These are phyloP conservation scores for Philopotamus ludificatus DNA, from an alignment of 1,140 invertebrate species.

Conservation along the genomic window DNA sequence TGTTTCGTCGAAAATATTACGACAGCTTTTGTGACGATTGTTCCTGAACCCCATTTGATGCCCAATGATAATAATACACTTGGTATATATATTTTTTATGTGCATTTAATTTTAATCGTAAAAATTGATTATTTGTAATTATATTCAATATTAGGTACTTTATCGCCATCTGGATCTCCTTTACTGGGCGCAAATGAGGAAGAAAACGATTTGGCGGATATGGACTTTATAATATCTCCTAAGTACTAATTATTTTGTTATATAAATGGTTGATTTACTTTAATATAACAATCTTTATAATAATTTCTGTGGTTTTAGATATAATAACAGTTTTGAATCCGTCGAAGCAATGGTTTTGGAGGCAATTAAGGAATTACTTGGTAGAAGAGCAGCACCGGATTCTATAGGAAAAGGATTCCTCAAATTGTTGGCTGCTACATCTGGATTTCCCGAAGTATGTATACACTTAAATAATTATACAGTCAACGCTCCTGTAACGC, in stretches of 20 bases:
- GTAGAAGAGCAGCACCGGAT: slow-evolving; percentile 79
- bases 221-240: slow-evolving; percentile 52
- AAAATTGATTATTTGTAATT: too few species aligned
- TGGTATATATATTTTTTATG: slow-evolving; percentile 43
- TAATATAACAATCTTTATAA: background rate
- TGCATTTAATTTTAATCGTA: too few species aligned
- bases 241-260: slow-evolving; percentile 44
- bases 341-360: slow-evolving; percentile 83
- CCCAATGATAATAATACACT: slow-evolving; percentile 51
- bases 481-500: too few species aligned
- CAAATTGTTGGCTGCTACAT: slow-evolving; percentile 77
- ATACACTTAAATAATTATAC: slow-evolving; percentile 3
- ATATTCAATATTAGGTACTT: slow-evolving; percentile 50
- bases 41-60: slow-evolving; percentile 61
- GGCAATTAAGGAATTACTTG: slow-evolving; percentile 83
- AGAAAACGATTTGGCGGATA: slow-evolving; percentile 49
- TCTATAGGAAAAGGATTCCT: slow-evolving; percentile 86
- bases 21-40: slow-evolving; percentile 83
- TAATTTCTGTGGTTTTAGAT: slow-evolving; percentile 33
- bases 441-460: slow-evolving; percentile 76
- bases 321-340: slow-evolving; percentile 57
- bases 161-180: slow-evolving; percentile 54
- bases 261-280: background rate
- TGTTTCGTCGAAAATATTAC: slow-evolving; percentile 91
- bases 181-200: slow-evolving; percentile 52